Evolutionary conservation across 1,140 invertebrate genomes (phyloP).

Genomic region (Pseudomyrmex sp.): DNA sequence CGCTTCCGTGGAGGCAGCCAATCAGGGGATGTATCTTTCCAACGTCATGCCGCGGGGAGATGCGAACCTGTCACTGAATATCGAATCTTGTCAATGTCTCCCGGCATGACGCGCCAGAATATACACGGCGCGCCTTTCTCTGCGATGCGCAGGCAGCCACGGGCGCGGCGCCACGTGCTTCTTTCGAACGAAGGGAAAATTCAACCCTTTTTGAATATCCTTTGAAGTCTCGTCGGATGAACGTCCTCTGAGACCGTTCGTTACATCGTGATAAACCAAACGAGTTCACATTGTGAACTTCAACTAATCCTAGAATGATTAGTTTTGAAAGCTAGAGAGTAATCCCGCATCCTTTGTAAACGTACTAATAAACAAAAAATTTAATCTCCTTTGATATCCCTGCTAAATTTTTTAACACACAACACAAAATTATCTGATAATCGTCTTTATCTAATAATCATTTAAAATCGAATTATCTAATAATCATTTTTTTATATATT

Average conservation of each 20-base stretch:
- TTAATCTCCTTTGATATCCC: no score
- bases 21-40: constrained; percentile 53
- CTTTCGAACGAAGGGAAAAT: not conserved
- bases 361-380: no score
- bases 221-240: constrained; percentile 38
- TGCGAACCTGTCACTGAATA: constrained; percentile 45
- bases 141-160: not conserved
- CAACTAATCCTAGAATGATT: constrained; percentile 2
- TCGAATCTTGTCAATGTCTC: constrained; percentile 45
- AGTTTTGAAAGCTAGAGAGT: no score
- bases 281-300: not conserved
- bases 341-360: no score
- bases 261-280: constrained; percentile 40
- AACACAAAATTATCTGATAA: no score
- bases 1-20: constrained; percentile 61
- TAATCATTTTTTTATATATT: not conserved
- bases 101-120: constrained; percentile 19
- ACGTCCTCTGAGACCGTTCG: not conserved
- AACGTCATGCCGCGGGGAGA: constrained; percentile 50
- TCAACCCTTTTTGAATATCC: constrained; percentile 13
- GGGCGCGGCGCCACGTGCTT: constrained; percentile 14
- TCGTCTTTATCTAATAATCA: no score
- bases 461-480: no score
- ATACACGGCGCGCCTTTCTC: not conserved
- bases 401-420: no score